Conservation (phyloP, 2,888 invertebrate genomes). For the Leptarthrus brevirostris region DNA sequence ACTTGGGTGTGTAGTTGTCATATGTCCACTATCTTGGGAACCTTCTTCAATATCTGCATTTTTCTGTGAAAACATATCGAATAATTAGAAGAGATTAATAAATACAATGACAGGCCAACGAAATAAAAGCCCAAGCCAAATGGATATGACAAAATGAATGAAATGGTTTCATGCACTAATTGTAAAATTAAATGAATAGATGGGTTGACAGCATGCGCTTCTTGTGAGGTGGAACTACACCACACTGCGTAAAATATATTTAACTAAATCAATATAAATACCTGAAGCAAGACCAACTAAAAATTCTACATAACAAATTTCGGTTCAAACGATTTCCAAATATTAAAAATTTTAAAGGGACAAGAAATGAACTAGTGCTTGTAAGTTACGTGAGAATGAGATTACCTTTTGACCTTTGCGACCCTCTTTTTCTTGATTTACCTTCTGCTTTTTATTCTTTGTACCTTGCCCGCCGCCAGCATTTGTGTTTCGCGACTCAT, state of each 20-base stretch:
- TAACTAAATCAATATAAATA: constrained; percentile 2
- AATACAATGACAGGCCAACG: constrained; percentile 13
- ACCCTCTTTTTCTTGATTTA: constrained; percentile 68
- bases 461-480: constrained; percentile 63
- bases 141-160: constrained; percentile 5
- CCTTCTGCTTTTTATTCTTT: constrained; percentile 69
- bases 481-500: constrained; percentile 59
- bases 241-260: constrained; percentile 5
- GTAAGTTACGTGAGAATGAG: constrained; percentile 55
- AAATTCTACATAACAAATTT: neutral
- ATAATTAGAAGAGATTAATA: neutral
- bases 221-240: neutral
- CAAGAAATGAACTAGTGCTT: constrained; percentile 52
- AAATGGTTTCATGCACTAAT: neutral
- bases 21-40: constrained; percentile 69
- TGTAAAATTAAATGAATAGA: neutral
- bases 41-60: constrained; percentile 68
- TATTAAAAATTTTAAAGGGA: constrained; percentile 7
- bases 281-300: constrained; percentile 21
- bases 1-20: constrained; percentile 78
- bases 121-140: constrained; percentile 6
- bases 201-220: neutral
- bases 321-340: too few species aligned
- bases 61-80: constrained; percentile 60
- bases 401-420: constrained; percentile 68